These are phyloP conservation scores for Eudorcas thomsonii DNA, from an alignment of 2,113 vertebrate genomes.

Conservation along the genomic window DNA sequence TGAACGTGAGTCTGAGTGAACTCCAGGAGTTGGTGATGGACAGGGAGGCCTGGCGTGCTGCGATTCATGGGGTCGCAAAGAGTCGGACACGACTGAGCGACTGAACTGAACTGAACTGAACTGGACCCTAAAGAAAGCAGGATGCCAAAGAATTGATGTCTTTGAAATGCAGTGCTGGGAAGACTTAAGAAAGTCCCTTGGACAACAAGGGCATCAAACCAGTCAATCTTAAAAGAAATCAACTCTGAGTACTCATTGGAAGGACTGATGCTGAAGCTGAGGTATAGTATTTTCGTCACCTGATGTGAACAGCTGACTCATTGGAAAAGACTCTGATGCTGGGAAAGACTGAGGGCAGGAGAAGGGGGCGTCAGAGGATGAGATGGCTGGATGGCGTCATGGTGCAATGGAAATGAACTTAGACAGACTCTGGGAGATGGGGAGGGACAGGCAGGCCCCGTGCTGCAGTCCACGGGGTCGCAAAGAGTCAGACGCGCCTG, in stretches of 20 bases:
- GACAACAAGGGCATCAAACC: not conserved
- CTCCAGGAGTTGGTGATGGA: too few relatives aligned
- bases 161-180: not conserved
- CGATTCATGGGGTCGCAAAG: too few relatives aligned
- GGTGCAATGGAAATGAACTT: not conserved
- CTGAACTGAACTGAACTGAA: too few relatives aligned
- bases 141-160: not conserved
- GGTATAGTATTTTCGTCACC: not conserved
- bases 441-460: not conserved
- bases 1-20: too few relatives aligned
- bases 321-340: not conserved
- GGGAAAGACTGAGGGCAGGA: not conserved
- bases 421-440: not conserved
- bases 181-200: not conserved
- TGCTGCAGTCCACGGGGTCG: rapidly evolving
- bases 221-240: not conserved
- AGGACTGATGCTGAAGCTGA: not conserved
- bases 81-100: too few relatives aligned
- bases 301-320: not conserved
- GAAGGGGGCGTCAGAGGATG: not conserved
- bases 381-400: not conserved
- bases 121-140: not conserved
- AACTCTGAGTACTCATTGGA: not conserved
- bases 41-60: too few relatives aligned
- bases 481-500: not conserved